Evolutionary conservation across 1,140 invertebrate species (phyloP), one percentile per base, ranked within the genome.

Genomic region (Chelonus insularis): DNA sequence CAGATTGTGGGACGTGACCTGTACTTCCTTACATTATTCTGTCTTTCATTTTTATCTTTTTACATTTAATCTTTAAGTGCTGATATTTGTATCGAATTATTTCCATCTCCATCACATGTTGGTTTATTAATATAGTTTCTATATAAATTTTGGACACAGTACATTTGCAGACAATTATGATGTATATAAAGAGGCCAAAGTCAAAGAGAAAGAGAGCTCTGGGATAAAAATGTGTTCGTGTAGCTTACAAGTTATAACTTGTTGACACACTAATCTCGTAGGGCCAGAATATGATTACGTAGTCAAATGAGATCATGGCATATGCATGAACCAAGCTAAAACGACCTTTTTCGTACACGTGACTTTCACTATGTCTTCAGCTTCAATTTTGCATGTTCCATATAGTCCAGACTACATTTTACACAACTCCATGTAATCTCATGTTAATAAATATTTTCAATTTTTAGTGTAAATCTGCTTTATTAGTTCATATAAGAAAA

Each of bases 301-400:
- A 81, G 79, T 81, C 79, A 81, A 81, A 81, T 81, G 79, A 80
- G 78, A 80, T 79, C 79, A 76, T 81, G 77, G 76, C 78, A 81
- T 81, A 81, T 81, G 79, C 76, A 81, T 81, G 78, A 80, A 67
- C 66, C 68, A 67, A 71, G 68, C 68, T 64, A 39, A 62, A 51
- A 51, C 57, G 51, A 25, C 36, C 57, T 29, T 32, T 21, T 61
- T 57, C 57, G 59, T 52, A 68, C 66, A 70, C 45, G 45, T 58
- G 50, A 21, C 54, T 57, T 54, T 23, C 23, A 55, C 47, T n/a
- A 39, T 36, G n/a, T 51, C 54, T 48, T 29, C 25, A 29, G n/a
- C 25, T 14, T 32, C 32, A 16, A 39, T 39, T 39, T 39, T 39
- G 37, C 37, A 12, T 43, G 14, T 1, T 16, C 5, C 41, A 18